A percentile compares a stretch with the other conserved stretches of the same genome.
phyloP scores from a whole-genome alignment of 2,888 invertebrate species.

The Portevinia maculata region DNA sequence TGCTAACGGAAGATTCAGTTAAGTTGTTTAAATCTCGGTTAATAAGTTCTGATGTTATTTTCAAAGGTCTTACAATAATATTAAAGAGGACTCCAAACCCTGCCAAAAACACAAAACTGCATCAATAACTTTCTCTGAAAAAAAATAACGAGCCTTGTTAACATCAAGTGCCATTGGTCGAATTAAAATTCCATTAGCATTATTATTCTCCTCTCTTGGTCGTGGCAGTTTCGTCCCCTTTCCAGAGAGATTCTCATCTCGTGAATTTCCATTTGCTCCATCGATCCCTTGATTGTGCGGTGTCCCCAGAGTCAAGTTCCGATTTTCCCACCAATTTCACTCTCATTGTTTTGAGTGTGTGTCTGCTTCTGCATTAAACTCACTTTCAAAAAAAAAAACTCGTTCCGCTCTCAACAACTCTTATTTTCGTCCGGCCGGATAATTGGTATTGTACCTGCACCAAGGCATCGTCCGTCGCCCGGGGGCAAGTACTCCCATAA shows the following conservation, averaged over 20 bases:
- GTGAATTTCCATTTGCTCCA: constrained; percentile 41
- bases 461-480: constrained; percentile 39
- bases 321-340: constrained; percentile 73
- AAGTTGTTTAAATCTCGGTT: too few relatives aligned
- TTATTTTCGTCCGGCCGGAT: constrained; percentile 66
- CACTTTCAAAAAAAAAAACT: constrained; percentile 67
- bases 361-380: constrained; percentile 51
- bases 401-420: constrained; percentile 67
- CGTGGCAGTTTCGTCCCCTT: constrained; percentile 11
- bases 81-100: constrained; percentile 21
- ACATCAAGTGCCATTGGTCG: constrained; percentile 45
- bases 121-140: constrained; percentile 48
- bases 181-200: constrained; percentile 72
- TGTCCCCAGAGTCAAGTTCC: constrained; percentile 53
- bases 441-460: constrained; percentile 73
- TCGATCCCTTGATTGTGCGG: constrained; percentile 48
- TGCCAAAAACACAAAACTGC: constrained; percentile 34
- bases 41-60: too few relatives aligned
- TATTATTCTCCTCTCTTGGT: constrained; percentile 43
- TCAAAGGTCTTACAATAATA: constrained; percentile 16
- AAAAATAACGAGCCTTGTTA: constrained; percentile 35
- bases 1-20: too few relatives aligned
- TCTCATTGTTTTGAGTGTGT: constrained; percentile 60
- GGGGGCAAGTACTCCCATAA: constrained; percentile 50
- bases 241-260: constrained; percentile 38